Conservation (phyloP, 2,797 vertebrate genomes). For the Myotis vivesi region DNA sequence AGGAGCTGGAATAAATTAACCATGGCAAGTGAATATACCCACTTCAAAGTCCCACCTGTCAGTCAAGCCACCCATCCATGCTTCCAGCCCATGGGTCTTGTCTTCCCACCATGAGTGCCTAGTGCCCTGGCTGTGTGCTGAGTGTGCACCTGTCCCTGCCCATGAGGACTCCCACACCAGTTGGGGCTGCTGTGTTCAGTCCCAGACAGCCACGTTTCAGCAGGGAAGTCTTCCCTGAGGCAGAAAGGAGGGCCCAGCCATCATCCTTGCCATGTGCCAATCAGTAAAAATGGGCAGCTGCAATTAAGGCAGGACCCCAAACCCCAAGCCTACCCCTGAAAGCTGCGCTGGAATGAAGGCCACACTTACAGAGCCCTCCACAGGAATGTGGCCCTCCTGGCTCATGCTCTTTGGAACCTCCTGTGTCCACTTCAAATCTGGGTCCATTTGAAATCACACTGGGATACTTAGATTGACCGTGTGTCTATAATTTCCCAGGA, state of each 20-base stretch:
- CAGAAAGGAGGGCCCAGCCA: background rate
- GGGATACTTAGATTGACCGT: background rate
- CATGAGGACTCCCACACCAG: background rate
- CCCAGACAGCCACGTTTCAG: background rate
- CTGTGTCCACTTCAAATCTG: background rate
- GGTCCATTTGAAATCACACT: background rate
- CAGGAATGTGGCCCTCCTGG: background rate
- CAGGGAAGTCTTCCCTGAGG: background rate
- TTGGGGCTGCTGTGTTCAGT: background rate
- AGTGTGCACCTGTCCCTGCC: background rate
- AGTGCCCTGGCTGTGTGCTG: background rate
- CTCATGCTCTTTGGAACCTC: background rate
- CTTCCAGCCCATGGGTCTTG: background rate
- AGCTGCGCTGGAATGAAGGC: background rate
- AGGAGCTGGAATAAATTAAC: conserved; percentile 34
- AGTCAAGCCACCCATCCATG: background rate
- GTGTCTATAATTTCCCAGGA: background rate
- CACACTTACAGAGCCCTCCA: background rate
- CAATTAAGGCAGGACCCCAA: background rate
- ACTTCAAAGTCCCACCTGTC: conserved; percentile 14
- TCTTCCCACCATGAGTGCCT: background rate
- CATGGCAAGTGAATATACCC: background rate
- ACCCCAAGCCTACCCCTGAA: background rate
- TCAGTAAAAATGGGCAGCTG: background rate
- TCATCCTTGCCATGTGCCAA: background rate